Conservation (phyloP, 1,140 invertebrate species). For the Drosophila pseudoobscura region DNA sequence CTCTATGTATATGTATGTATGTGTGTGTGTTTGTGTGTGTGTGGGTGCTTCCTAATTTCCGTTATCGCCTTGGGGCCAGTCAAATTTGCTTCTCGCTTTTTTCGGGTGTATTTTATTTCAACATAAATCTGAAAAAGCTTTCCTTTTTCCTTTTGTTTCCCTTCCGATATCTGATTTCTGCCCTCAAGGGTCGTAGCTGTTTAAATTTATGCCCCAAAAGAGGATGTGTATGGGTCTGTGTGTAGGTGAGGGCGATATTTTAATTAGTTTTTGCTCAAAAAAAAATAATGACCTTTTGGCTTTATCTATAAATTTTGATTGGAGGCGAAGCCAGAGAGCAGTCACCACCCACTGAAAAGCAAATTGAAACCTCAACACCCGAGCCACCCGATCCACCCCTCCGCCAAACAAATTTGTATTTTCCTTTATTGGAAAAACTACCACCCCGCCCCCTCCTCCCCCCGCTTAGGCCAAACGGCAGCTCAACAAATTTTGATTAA, state of each 20-base stretch:
- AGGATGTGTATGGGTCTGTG: constrained; percentile 7
- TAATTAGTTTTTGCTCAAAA: too few relatives aligned
- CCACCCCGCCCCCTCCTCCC: constrained; percentile 63
- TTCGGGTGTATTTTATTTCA: not conserved
- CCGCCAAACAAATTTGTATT: constrained; percentile 10
- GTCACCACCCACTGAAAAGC: not conserved
- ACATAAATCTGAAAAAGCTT: constrained; percentile 17
- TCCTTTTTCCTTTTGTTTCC: constrained; percentile 29
- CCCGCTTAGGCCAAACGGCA: constrained; percentile 18
- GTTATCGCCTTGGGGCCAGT: constrained; percentile 10
- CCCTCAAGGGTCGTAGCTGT: not conserved
- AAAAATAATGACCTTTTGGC: too few relatives aligned
- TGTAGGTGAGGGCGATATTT: too few relatives aligned
- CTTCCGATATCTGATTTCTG: constrained; percentile 18
- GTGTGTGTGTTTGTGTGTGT: too few relatives aligned
- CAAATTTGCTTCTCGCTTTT: not conserved
- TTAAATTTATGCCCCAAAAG: not conserved
- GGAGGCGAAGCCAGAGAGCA: too few relatives aligned
- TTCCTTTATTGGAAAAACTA: constrained; percentile 53
- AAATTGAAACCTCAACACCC: constrained; percentile 13
- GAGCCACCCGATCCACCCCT: not conserved
- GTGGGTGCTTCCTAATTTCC: not conserved
- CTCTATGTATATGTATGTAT: too few relatives aligned
- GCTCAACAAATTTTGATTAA: constrained; percentile 70
- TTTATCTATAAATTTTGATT: too few relatives aligned